Conservation (phyloP, 2,888 invertebrate genomes). For the Catocala nupta region DNA sequence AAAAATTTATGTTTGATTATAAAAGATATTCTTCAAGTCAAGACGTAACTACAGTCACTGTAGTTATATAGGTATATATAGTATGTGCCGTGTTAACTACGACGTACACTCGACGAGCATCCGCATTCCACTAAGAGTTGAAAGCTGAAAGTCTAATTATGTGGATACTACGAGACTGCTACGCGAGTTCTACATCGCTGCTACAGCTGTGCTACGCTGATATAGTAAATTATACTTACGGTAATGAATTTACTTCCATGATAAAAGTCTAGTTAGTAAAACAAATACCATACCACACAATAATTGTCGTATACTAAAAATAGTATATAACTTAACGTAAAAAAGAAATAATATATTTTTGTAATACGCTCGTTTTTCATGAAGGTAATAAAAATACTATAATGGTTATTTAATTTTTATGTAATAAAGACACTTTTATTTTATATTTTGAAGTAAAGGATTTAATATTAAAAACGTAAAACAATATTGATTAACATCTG, state of each 20-base stretch:
- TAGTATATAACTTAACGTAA: too few relatives aligned
- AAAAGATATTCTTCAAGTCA: neutral
- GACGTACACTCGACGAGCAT: neutral
- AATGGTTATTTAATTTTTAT: too few relatives aligned
- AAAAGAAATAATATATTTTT: too few relatives aligned
- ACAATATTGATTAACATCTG: too few relatives aligned
- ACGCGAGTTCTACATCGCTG: conserved; percentile 6
- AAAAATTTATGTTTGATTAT: neutral
- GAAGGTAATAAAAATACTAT: too few relatives aligned
- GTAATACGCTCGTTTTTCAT: too few relatives aligned
- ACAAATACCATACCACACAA: too few relatives aligned
- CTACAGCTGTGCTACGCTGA: conserved; percentile 12
- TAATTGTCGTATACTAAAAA: too few relatives aligned
- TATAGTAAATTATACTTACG: neutral
- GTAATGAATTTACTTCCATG: neutral
- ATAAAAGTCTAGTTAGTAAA: conserved; percentile 7
- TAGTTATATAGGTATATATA: neutral
- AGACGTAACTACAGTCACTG: neutral
- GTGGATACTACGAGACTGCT: conserved; percentile 16
- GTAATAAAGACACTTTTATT: too few relatives aligned
- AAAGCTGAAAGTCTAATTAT: conserved; percentile 14
- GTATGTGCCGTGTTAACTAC: neutral
- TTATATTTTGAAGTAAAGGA: too few relatives aligned
- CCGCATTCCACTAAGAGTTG: conserved; percentile 18
- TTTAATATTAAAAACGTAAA: too few relatives aligned